phyloP scores from a whole-genome alignment of 1,140 invertebrate species.

The Neuroterus valhalla region DNA sequence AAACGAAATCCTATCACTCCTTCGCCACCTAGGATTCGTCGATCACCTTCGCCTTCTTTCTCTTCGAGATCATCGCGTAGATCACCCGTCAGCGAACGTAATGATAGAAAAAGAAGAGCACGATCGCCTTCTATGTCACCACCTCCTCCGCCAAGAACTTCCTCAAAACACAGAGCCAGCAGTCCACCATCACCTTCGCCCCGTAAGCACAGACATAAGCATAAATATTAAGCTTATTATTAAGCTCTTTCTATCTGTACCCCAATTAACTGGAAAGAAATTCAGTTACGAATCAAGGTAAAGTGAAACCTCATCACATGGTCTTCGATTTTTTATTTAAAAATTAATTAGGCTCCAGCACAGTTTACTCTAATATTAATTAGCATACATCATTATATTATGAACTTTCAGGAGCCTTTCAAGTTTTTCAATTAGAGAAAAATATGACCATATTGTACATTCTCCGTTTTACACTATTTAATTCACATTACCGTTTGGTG shows the following conservation, averaged over 20 bases:
- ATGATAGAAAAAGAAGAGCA: constrained; percentile 64
- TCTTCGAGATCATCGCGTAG: constrained; percentile 65
- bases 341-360: no score
- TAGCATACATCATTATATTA: constrained; percentile 5
- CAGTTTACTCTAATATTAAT: constrained; percentile 1
- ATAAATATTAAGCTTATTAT: constrained; percentile 74
- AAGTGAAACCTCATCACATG: not conserved
- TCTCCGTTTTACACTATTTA: constrained; percentile 11
- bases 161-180: constrained; percentile 64
- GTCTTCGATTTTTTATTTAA: not conserved
- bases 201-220: constrained; percentile 76
- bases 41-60: constrained; percentile 69
- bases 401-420: constrained; percentile 8
- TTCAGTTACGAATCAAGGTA: constrained; percentile 23
- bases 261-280: not conserved
- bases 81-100: constrained; percentile 64
- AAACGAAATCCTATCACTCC: constrained; percentile 70
- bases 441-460: constrained; percentile 21
- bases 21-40: constrained; percentile 71
- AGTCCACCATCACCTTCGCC: constrained; percentile 70
- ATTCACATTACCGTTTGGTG: not conserved
- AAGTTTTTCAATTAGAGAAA: not conserved
- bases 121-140: constrained; percentile 70
- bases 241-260: not conserved
- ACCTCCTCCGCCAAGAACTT: constrained; percentile 66